These are phyloP conservation scores for Cepaea nemoralis DNA, from an alignment of 1,140 invertebrate species.

Conservation along the genomic window DNA sequence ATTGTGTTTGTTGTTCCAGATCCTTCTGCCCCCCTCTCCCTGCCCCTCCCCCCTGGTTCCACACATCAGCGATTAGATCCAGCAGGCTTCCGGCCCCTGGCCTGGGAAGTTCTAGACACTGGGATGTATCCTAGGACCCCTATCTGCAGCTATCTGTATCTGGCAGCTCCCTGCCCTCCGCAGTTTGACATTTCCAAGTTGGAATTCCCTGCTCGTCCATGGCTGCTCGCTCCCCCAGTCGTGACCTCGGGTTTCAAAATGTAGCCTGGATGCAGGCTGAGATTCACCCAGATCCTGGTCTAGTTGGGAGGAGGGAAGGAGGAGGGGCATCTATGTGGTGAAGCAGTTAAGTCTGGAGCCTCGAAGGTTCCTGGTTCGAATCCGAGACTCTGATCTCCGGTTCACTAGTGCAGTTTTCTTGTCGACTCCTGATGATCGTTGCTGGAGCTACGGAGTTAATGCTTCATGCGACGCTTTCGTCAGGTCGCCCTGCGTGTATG, in stretches of 20 bases:
- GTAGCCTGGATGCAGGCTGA: neutral
- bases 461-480: too few relatives aligned
- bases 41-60: neutral
- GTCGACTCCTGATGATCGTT: too few relatives aligned
- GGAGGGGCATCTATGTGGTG: too few relatives aligned
- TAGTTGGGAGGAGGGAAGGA: too few relatives aligned
- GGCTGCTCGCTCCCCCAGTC: neutral
- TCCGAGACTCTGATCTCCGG: too few relatives aligned
- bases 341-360: too few relatives aligned
- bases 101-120: neutral
- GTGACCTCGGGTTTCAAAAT: neutral
- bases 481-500: too few relatives aligned
- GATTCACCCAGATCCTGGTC: too few relatives aligned
- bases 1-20: too few relatives aligned
- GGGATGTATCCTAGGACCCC: neutral
- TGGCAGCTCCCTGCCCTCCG: neutral
- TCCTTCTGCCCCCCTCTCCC: neutral
- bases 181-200: constrained; percentile 13
- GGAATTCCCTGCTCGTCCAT: neutral
- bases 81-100: neutral
- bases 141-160: neutral
- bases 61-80: neutral
- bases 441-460: too few relatives aligned
- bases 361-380: too few relatives aligned
- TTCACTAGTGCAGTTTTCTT: too few relatives aligned